These are phyloP conservation scores for Theretra japonica DNA, from an alignment of 2,888 invertebrate genomes.

Conservation along the genomic window DNA sequence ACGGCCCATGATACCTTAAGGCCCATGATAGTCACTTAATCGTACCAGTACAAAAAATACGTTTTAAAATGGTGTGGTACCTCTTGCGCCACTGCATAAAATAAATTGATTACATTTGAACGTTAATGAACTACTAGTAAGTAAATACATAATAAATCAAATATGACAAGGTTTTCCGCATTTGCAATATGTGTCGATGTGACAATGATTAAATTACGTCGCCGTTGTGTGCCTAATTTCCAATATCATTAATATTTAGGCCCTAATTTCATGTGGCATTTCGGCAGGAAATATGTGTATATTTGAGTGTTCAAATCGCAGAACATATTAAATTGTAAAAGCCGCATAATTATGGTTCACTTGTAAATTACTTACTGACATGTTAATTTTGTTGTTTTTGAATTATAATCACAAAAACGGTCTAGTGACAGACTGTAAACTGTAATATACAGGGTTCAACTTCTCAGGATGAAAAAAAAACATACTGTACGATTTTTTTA, in stretches of 20 bases:
- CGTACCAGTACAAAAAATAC: too few species aligned
- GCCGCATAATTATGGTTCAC: not conserved
- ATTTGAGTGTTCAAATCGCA: too few species aligned
- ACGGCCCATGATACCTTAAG: too few species aligned
- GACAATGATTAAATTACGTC: not conserved
- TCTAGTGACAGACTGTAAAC: too few species aligned
- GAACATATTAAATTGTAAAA: not conserved
- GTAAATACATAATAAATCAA: not conserved
- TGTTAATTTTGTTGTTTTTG: not conserved
- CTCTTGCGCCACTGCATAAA: too few species aligned
- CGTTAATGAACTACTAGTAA: not conserved
- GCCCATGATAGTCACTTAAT: too few species aligned
- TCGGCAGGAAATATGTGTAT: not conserved
- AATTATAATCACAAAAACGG: not conserved
- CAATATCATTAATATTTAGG: conserved; percentile 14
- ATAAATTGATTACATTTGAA: too few species aligned
- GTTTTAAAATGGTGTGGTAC: too few species aligned
- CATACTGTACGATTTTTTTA: too few species aligned
- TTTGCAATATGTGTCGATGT: not conserved
- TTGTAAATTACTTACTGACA: too few species aligned
- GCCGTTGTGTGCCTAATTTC: not conserved
- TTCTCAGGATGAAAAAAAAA: too few species aligned
- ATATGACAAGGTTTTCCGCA: not conserved
- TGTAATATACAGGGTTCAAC: too few species aligned
- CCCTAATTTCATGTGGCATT: not conserved